These are phyloP conservation scores for Tenodera sinensis DNA, from an alignment of 2,888 invertebrate genomes.

Conservation along the genomic window DNA sequence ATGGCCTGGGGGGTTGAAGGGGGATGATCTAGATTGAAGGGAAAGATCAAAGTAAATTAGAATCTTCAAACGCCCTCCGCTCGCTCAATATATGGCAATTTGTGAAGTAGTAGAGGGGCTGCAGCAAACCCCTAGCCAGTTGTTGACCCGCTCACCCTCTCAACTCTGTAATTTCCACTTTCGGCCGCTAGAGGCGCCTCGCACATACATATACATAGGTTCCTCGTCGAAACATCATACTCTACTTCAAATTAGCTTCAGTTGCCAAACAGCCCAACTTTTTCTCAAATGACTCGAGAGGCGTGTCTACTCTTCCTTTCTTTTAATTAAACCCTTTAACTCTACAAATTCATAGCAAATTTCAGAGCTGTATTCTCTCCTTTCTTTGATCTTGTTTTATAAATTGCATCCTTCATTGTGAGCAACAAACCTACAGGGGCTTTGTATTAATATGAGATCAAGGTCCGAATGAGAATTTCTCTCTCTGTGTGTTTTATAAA, in stretches of 20 bases:
- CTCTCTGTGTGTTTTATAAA: too few relatives aligned
- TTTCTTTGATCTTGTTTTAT: background rate
- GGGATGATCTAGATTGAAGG: constrained; percentile 6
- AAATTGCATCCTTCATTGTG: background rate
- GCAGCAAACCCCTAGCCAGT: background rate
- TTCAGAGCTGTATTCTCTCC: background rate
- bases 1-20: background rate
- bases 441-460: background rate
- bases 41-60: constrained; percentile 27
- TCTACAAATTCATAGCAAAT: background rate
- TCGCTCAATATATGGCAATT: constrained; percentile 13
- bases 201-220: background rate
- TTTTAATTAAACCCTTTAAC: background rate
- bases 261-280: background rate
- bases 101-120: background rate
- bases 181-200: background rate
- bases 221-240: background rate
- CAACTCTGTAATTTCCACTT: background rate
- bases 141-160: background rate
- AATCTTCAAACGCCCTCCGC: constrained; percentile 12
- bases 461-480: background rate
- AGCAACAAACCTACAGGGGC: background rate
- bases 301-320: background rate
- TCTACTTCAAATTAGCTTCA: background rate
- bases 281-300: background rate